Evolutionary conservation across 2,797 vertebrate species (phyloP), one percentile per base, ranked within the genome.

Genomic region (Hirundo rustica): DNA sequence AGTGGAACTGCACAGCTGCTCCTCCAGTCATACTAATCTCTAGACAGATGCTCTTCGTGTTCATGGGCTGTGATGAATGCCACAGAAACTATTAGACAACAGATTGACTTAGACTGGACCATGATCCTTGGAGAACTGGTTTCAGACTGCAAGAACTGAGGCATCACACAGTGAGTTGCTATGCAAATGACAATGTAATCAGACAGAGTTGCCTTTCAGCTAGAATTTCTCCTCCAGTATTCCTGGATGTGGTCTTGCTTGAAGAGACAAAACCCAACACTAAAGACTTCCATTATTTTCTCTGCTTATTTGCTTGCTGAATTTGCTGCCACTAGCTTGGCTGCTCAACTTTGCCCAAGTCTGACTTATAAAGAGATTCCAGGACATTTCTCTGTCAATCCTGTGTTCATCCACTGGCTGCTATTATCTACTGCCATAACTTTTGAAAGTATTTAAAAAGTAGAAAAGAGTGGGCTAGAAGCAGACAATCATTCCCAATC

Each of bases 51-150:
- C 82, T 73, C 79, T 81, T 95, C 89, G 85, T 88, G 91, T 90
- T 96, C 67, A 22, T 73, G 42, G 82, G 27, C 66, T 62, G n/a
- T 88, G 70, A 91, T 85, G 73, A 94, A 70, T 89, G 95, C 87
- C 91, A 95, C 81, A 93, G 70, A 76, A 95, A 64, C 92, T 96
- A 89, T 92, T 92, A 96, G 91, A 75, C 53, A 95, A 85, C 79
- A 94, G 85, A 96, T 95, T 96, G 88, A 90, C 58, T 96, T 88
- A 85, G 87, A 81, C 78, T 88, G 70, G 88, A 66, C 73, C 3
- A 1, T 38, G 68, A 74, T 91, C 94, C 82, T 93, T 57, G n/a
- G 89, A 94, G 92, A 93, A 38, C 89, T 60, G 32, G 42, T 88
- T 91, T 93, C 60, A 89, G 71, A 30, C 64, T 75, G 29, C 27